These are phyloP conservation scores for Metellina segmentata DNA, from an alignment of 2,888 invertebrate species.

Conservation along the genomic window DNA sequence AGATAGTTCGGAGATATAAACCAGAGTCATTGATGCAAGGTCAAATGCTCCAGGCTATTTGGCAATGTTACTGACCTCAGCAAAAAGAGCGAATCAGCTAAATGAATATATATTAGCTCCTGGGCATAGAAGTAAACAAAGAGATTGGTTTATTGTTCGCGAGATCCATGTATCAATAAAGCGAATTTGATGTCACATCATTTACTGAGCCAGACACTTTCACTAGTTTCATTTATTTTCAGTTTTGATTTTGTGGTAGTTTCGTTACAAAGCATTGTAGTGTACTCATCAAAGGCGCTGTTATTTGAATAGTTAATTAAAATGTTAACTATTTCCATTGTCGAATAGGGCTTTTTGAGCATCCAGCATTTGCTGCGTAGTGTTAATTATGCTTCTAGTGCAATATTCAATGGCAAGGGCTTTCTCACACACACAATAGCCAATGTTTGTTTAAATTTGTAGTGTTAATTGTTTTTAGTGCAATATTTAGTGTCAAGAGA, in stretches of 20 bases:
- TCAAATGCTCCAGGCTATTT: constrained; percentile 52
- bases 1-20: constrained; percentile 35
- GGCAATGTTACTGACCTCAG: constrained; percentile 59
- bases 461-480: no score
- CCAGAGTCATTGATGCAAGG: constrained; percentile 45
- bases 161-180: neutral
- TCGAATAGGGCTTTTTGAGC: no score
- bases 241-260: neutral
- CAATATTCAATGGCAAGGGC: no score
- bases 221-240: neutral
- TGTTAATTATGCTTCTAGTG: no score
- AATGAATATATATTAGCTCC: constrained; percentile 34
- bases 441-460: no score
- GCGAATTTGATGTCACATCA: neutral
- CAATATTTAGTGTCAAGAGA: no score
- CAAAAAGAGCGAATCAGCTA: constrained; percentile 12
- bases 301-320: no score
- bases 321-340: no score
- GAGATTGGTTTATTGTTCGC: neutral
- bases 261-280: no score
- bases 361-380: no score
- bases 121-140: constrained; percentile 29
- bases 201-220: neutral
- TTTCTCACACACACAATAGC: no score
- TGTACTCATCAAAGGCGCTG: no score